Conservation (phyloP, 2,888 invertebrate species). For the Melieria picta region DNA sequence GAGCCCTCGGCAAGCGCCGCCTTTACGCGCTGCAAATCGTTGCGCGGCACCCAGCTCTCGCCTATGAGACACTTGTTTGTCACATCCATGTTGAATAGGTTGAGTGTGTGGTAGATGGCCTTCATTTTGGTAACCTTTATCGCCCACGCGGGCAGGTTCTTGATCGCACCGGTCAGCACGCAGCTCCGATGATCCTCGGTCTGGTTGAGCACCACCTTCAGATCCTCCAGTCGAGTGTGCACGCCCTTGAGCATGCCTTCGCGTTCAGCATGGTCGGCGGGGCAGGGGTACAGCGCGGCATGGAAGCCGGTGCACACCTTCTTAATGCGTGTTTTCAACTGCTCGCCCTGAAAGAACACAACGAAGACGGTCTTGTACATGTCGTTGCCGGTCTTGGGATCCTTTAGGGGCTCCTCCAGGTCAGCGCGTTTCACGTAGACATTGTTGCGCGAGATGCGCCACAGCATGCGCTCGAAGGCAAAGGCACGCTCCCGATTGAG, state of each 20-base stretch:
- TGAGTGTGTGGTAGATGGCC: constrained; percentile 94
- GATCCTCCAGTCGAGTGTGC: constrained; percentile 84
- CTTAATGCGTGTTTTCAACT: constrained; percentile 83
- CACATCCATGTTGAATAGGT: constrained; percentile 92
- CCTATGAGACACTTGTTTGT: constrained; percentile 91
- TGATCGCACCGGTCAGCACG: constrained; percentile 82
- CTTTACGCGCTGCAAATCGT: constrained; percentile 78
- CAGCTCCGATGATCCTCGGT: constrained; percentile 87
- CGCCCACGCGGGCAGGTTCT: constrained; percentile 85
- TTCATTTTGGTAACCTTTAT: constrained; percentile 89
- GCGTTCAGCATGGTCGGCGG: constrained; percentile 80
- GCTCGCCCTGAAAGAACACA: constrained; percentile 86
- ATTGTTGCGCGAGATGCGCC: constrained; percentile 89
- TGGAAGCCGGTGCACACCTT: constrained; percentile 91
- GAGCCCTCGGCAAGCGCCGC: constrained; percentile 85
- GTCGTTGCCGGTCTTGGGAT: constrained; percentile 76
- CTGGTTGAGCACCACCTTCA: constrained; percentile 82
- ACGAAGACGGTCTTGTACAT: constrained; percentile 87
- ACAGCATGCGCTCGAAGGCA: constrained; percentile 87
- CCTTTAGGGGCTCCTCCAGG: constrained; percentile 79
- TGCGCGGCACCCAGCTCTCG: constrained; percentile 89
- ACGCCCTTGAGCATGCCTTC: constrained; percentile 88
- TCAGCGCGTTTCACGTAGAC: constrained; percentile 85
- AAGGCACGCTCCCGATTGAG: constrained; percentile 83
- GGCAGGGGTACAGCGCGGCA: constrained; percentile 88